These are phyloP conservation scores for Euura lappo DNA, from an alignment of 1,140 invertebrate genomes.

Conservation along the genomic window DNA sequence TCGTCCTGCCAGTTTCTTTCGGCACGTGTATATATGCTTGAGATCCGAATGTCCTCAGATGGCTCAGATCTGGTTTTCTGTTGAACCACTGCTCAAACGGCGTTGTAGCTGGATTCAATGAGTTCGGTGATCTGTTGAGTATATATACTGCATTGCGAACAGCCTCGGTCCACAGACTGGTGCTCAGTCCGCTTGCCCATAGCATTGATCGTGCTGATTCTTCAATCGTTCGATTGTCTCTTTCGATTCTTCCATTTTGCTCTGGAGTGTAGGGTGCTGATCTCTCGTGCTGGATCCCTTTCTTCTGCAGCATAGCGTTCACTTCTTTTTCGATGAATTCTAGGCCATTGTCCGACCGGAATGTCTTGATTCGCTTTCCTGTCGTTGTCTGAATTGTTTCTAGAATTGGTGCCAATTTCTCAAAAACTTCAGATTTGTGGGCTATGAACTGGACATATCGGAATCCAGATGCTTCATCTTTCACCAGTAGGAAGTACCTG, in stretches of 20 bases:
- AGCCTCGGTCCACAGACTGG: constrained; percentile 55
- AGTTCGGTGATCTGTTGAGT: constrained; percentile 17
- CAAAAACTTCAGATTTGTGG: constrained; percentile 12
- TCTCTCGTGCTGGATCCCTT: constrained; percentile 19
- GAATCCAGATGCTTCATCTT: constrained; percentile 21
- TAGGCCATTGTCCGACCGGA: constrained; percentile 26
- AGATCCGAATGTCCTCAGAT: constrained; percentile 25
- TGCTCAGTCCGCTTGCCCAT: constrained; percentile 36
- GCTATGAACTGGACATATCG: constrained; percentile 8
- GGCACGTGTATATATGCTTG: constrained; percentile 18
- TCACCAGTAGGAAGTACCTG: constrained; percentile 42
- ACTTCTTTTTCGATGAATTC: constrained; percentile 18
- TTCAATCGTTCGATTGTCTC: constrained; percentile 48
- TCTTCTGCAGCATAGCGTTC: background rate
- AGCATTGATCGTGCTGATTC: constrained; percentile 51
- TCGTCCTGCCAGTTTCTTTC: constrained; percentile 14
- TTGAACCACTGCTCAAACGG: constrained; percentile 24
- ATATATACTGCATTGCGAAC: constrained; percentile 35
- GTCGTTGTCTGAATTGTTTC: constrained; percentile 39
- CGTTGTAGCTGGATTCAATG: constrained; percentile 11
- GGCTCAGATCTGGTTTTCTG: constrained; percentile 18
- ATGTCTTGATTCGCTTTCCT: constrained; percentile 25
- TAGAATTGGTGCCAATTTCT: constrained; percentile 13
- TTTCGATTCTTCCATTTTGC: constrained; percentile 49
- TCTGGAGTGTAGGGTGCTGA: constrained; percentile 46